phyloP scores from a whole-genome alignment of 2,888 invertebrate species.

The Dryococelus australis region DNA sequence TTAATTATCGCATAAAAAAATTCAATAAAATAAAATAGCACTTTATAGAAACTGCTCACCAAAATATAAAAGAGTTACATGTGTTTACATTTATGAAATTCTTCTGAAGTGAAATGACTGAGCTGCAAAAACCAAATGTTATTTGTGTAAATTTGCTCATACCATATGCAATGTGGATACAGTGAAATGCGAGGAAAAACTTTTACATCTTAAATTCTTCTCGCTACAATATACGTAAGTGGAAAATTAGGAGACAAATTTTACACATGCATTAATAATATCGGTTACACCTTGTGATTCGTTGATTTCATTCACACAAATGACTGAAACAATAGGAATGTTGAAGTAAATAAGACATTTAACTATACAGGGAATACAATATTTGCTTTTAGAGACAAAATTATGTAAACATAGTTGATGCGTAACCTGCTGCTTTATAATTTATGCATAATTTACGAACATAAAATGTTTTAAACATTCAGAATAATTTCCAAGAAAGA shows the following conservation, averaged over 20 bases:
- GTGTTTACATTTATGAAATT: background rate
- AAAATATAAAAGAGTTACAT: background rate
- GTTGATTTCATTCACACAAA: slow-evolving; percentile 20
- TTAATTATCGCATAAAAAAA: background rate
- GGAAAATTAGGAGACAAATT: background rate
- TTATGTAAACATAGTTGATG: background rate
- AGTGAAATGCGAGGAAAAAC: background rate
- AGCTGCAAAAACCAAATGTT: background rate
- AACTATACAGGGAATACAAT: slow-evolving; percentile 3
- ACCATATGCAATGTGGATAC: background rate
- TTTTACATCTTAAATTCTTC: background rate
- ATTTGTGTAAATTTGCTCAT: background rate
- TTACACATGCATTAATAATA: background rate
- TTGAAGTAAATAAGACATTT: slow-evolving; percentile 24
- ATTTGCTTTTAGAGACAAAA: background rate
- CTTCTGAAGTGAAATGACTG: background rate
- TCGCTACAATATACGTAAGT: background rate
- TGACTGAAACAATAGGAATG: slow-evolving; percentile 16
- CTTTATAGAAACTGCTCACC: background rate
- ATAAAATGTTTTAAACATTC: no score
- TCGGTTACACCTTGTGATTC: slow-evolving; percentile 17
- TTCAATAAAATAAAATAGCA: background rate
- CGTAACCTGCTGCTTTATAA: background rate
- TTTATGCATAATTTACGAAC: no score
- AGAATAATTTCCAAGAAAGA: no score